phyloP scores from a whole-genome alignment of 2,888 invertebrate genomes.

The Melieria picta region DNA sequence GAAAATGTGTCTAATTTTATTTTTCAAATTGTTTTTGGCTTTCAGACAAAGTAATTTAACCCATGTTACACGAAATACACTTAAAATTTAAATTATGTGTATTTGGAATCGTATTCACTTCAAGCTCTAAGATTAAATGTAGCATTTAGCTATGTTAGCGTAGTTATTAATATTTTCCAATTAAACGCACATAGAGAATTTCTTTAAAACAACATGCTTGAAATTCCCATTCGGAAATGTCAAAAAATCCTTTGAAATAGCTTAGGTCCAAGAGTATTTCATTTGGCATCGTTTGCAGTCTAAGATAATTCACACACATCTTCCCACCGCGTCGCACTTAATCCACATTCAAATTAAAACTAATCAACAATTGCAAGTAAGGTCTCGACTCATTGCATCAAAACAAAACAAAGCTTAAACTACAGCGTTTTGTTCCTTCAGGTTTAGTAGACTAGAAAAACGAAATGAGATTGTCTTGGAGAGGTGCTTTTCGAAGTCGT shows the following conservation, averaged over 20 bases:
- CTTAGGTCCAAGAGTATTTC: conserved; percentile 9
- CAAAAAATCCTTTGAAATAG: neutral
- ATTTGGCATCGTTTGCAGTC: conserved; percentile 15
- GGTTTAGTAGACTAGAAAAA: conserved; percentile 64
- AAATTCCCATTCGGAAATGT: neutral
- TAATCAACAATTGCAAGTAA: conserved; percentile 27
- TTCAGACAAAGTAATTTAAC: no score
- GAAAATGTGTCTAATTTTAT: no score
- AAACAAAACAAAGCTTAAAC: neutral
- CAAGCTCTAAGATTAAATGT: no score
- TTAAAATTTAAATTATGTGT: no score
- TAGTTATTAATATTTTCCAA: no score
- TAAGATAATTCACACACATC: neutral
- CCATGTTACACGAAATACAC: no score
- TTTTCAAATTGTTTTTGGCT: no score
- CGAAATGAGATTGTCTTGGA: conserved; percentile 65
- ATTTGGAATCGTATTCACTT: no score
- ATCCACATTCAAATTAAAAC: conserved; percentile 27
- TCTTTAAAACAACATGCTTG: no score
- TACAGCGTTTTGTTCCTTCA: conserved; percentile 54
- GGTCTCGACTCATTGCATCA: neutral
- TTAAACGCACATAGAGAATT: no score
- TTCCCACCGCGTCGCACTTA: neutral
- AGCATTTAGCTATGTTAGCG: no score
- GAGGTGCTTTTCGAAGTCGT: conserved; percentile 63